Percentiles rank a stretch among this genome's conserved stretches.
Evolutionary conservation across 2,113 vertebrate genomes (phyloP).

Genomic region (Pitta sordida): DNA sequence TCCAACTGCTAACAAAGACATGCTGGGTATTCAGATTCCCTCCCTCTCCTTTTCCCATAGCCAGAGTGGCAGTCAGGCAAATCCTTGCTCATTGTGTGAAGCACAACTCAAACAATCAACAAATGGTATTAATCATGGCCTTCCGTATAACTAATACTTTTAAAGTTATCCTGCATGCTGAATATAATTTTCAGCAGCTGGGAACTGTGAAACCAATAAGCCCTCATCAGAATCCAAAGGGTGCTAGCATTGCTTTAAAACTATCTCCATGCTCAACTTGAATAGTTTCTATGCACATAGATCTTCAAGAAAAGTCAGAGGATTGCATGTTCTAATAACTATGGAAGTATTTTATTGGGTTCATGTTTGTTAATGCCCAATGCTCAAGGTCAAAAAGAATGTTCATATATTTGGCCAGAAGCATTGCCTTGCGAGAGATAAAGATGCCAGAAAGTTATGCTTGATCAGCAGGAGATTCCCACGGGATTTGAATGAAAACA

Average conservation of each 20-base stretch:
- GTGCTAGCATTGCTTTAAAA: neutral
- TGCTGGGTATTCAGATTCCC: neutral
- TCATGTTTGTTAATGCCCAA: neutral
- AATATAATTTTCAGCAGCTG: neutral
- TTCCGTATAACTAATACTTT: neutral
- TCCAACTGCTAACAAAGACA: conserved; percentile 12
- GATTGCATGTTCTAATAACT: neutral
- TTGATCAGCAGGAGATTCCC: neutral
- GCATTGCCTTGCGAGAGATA: neutral
- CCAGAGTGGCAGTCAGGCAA: conserved; percentile 6
- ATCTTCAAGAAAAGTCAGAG: neutral
- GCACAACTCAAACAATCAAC: neutral
- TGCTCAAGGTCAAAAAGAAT: neutral
- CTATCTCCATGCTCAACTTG: neutral
- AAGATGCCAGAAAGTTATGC: neutral
- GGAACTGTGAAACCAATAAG: neutral
- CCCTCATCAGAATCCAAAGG: neutral
- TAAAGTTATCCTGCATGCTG: neutral
- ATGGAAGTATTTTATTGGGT: neutral
- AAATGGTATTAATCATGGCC: neutral
- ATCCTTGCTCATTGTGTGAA: neutral
- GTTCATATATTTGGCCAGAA: neutral
- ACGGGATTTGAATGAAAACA: neutral
- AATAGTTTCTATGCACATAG: neutral
- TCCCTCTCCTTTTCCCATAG: neutral